Evolutionary conservation across 2,113 vertebrate species (phyloP).

Genomic region (Toxotes chatareus): DNA sequence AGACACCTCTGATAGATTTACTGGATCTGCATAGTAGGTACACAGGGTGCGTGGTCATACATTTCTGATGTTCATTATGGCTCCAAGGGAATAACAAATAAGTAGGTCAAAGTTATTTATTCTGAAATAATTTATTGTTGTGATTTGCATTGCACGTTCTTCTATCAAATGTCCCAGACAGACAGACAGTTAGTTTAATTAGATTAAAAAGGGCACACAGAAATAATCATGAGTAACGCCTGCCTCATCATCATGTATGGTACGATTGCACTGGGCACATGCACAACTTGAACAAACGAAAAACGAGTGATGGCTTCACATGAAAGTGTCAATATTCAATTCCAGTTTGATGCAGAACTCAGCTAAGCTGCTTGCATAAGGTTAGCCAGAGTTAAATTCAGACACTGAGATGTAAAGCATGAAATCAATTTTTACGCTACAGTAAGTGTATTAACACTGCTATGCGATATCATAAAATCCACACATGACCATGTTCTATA

Average conservation of each 20-base stretch:
- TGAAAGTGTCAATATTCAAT: not conserved
- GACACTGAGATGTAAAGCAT: not conserved
- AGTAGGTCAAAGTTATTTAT: slow-evolving; percentile 53
- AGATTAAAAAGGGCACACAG: not conserved
- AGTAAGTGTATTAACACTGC: slow-evolving; percentile 18
- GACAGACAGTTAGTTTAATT: slow-evolving; percentile 2
- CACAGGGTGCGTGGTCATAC: slow-evolving; percentile 16
- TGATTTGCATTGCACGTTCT: slow-evolving; percentile 13
- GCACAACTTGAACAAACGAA: slow-evolving; percentile 1
- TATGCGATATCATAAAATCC: slow-evolving; percentile 21
- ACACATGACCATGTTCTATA: slow-evolving; percentile 23
- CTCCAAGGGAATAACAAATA: slow-evolving; percentile 26
- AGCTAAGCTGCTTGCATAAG: not conserved
- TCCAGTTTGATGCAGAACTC: slow-evolving; percentile 4
- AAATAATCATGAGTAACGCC: slow-evolving; percentile 19
- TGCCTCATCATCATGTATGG: not conserved
- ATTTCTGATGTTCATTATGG: slow-evolving; percentile 27
- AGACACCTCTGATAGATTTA: slow-evolving; percentile 44
- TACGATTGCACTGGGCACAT: slow-evolving; percentile 20
- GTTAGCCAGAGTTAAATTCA: not conserved
- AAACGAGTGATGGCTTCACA: slow-evolving; percentile 10
- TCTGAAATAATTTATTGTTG: slow-evolving; percentile 13
- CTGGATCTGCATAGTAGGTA: slow-evolving; percentile 37
- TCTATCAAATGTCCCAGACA: not conserved
- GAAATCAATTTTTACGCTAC: not conserved